phyloP scores from a whole-genome alignment of 2,888 invertebrate genomes.

The Drosophila leonis region DNA sequence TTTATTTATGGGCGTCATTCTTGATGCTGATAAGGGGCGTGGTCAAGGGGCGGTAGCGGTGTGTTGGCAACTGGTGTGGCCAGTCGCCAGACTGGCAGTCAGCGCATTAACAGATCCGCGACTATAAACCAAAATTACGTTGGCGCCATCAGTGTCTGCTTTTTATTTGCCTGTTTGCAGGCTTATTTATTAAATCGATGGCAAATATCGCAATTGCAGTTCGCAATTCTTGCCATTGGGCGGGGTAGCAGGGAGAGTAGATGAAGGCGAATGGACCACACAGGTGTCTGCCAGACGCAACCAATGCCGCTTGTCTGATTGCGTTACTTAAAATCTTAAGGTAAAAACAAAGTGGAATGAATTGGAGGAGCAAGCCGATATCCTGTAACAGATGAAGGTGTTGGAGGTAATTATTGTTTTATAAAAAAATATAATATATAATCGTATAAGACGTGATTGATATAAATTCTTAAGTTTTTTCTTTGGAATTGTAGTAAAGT shows the following conservation, averaged over 20 bases:
- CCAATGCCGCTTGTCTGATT: constrained; percentile 39
- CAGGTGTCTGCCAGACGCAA: constrained; percentile 31
- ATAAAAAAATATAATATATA: too few species aligned
- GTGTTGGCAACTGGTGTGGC: background rate
- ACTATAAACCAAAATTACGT: constrained; percentile 75
- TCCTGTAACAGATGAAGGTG: too few species aligned
- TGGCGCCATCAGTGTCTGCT: constrained; percentile 54
- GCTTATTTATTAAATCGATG: constrained; percentile 78
- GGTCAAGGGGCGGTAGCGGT: background rate
- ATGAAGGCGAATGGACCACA: background rate
- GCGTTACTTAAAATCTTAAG: constrained; percentile 38
- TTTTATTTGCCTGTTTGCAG: constrained; percentile 63
- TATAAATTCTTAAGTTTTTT: too few species aligned
- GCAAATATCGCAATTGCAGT: constrained; percentile 54
- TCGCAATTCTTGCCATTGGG: constrained; percentile 32
- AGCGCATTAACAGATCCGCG: constrained; percentile 76
- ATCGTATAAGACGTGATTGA: too few species aligned
- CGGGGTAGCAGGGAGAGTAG: too few species aligned
- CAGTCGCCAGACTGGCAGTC: constrained; percentile 41
- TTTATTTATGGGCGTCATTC: constrained; percentile 70
- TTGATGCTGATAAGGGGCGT: constrained; percentile 2
- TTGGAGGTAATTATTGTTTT: too few species aligned
- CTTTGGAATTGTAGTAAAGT: background rate
- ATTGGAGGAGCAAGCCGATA: background rate
- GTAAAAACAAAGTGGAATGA: background rate